A percentile compares a stretch with the other conserved stretches of the same genome.
Evolutionary conservation across 1,140 invertebrate genomes (phyloP).

Genomic region (Trissolcus basalis): DNA sequence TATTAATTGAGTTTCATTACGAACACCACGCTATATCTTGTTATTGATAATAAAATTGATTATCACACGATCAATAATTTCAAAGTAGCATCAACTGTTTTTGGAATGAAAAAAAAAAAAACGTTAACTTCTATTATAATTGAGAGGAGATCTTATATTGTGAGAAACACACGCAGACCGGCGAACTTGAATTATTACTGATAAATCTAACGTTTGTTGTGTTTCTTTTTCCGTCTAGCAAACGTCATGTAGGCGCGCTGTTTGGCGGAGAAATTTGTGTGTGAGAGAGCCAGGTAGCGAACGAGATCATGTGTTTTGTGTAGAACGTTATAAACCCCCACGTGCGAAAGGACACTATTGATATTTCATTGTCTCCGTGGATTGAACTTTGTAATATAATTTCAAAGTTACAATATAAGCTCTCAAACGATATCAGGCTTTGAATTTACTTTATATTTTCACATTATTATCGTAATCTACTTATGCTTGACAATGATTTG

Average conservation of each 20-base stretch:
- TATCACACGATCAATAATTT: no score
- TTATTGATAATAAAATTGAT: no score
- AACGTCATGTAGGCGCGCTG: conserved; percentile 82
- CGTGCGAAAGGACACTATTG: conserved; percentile 22
- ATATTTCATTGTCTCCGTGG: background rate
- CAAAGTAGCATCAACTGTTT: background rate
- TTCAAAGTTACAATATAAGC: background rate
- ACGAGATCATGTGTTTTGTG: conserved; percentile 69
- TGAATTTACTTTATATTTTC: background rate
- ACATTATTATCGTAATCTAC: background rate
- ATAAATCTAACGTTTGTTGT: conserved; percentile 70
- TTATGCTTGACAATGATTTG: background rate
- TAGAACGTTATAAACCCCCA: conserved; percentile 54
- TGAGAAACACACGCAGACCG: conserved; percentile 35
- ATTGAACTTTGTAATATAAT: background rate
- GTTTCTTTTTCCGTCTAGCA: conserved; percentile 78
- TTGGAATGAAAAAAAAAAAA: background rate
- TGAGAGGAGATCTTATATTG: background rate
- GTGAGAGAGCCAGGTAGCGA: conserved; percentile 76
- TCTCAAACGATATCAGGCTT: background rate
- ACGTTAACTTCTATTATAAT: background rate
- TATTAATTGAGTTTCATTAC: no score
- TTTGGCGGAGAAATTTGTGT: conserved; percentile 77
- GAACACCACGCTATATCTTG: no score
- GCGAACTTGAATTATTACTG: conserved; percentile 26